These are phyloP conservation scores for Poecilia velifera DNA, from an alignment of 2,797 vertebrate species.

Conservation along the genomic window DNA sequence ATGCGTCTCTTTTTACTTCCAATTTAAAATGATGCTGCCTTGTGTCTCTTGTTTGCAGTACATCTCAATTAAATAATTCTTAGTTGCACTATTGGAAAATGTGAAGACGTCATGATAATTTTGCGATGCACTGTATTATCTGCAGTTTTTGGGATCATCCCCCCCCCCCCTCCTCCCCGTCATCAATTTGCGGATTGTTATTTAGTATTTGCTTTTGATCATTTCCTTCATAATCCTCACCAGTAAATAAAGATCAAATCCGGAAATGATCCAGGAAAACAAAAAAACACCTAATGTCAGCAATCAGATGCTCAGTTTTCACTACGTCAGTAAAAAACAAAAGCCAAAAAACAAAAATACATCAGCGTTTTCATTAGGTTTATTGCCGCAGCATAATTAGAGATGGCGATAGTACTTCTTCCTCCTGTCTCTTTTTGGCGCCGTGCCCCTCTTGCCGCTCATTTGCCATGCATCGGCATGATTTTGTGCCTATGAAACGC, in stretches of 20 bases:
- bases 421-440: slow-evolving; percentile 28
- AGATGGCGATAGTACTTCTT: slow-evolving; percentile 29
- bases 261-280: slow-evolving; percentile 12
- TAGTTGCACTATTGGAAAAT: neutral
- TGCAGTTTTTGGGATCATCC: neutral
- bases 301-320: slow-evolving; percentile 35
- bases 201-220: slow-evolving; percentile 12
- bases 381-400: slow-evolving; percentile 52
- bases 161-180: neutral
- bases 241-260: neutral
- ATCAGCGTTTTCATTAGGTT: slow-evolving; percentile 44
- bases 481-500: slow-evolving; percentile 49
- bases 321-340: slow-evolving; percentile 3
- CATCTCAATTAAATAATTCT: neutral
- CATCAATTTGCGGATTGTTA: neutral
- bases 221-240: neutral
- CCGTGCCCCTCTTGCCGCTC: slow-evolving; percentile 38
- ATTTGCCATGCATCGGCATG: slow-evolving; percentile 60
- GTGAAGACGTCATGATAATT: neutral
- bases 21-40: neutral
- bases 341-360: neutral
- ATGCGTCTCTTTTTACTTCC: neutral
- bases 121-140: neutral
- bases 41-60: neutral
- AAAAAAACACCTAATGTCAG: slow-evolving; percentile 21